Evolutionary conservation across 2,888 invertebrate genomes (phyloP), one percentile per base, ranked within the genome.

Genomic region (Zelleria hepariella): DNA sequence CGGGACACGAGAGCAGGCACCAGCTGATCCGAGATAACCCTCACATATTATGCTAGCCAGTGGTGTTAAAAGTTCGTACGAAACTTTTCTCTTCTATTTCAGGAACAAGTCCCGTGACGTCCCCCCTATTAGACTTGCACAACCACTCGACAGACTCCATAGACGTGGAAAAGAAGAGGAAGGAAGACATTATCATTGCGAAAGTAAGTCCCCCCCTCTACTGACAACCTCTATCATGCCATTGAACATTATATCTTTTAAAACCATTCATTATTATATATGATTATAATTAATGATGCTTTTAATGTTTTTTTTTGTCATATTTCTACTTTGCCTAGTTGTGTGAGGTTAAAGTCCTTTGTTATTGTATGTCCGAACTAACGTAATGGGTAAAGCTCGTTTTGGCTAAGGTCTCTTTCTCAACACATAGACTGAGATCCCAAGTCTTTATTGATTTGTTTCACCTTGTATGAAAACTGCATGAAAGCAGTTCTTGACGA

Each of bases 121-220:
- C 95, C 63, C 94, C 95, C 59, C 75, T 85, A 71, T 73, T 85
- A 86, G 91, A 91, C 62, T 5, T 91, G 71, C 92, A 92, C 87
- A 95, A 95, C 80, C 94, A 95, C 90, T 94, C 94, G 77, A 93
- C 93, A 84, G 95, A 95, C 86, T 93, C 94, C 65, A 91, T 92
- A 76, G 93, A 93, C 68, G 70, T 85, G 65, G 91, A 90, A 69
- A 94, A 93, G 76, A 94, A 93, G 81, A 94, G 93, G 82, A 88
- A 91, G 72, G 91, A 91, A 66, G 91, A 91, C 58, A 75, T 82
- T 61, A 83, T 82, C 61, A 84, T 92, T 80, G 87, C 92, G 68
- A 86, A 87, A 82, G 87, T 88, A 68, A 82, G 86, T 77, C 61
- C 25, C 7, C 18, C 18, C 20, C 49, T 20, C 1, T 51, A 51